These are phyloP conservation scores for Mnemiopsis leidyi DNA, from an alignment of 37 sponge, comb jelly and placozoan species.

Conservation along the genomic window DNA sequence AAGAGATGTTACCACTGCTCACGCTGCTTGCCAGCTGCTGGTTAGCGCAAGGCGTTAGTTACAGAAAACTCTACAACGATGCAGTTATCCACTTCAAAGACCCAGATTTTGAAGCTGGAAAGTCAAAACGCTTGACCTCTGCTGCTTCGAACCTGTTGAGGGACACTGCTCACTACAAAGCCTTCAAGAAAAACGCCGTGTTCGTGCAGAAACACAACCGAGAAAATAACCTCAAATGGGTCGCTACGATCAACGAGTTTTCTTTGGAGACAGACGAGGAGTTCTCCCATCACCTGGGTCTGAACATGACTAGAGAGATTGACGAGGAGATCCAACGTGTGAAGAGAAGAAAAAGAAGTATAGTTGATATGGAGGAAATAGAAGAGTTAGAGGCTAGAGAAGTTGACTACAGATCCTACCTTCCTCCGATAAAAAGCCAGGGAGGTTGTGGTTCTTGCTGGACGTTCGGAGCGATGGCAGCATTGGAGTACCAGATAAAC, in stretches of 20 bases:
- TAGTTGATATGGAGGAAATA: not conserved
- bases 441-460: not conserved
- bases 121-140: not conserved
- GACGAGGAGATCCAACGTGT: not conserved
- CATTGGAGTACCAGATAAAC: not conserved
- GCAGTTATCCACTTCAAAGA: conserved; percentile 3
- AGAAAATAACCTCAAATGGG: not conserved
- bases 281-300: not conserved
- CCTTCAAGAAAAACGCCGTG: not conserved
- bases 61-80: not conserved
- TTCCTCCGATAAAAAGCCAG: not conserved
- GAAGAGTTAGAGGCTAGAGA: conserved; percentile 1
- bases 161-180: not conserved
- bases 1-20: too few relatives aligned
- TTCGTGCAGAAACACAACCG: not conserved
- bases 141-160: not conserved
- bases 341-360: not conserved
- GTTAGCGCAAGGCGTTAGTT: not conserved
- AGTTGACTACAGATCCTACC: not conserved
- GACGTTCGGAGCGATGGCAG: not conserved
- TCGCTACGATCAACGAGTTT: not conserved
- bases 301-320: not conserved
- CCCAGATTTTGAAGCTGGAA: not conserved
- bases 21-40: not conserved
- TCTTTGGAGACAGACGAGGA: conserved; percentile 12